These are phyloP conservation scores for Arvicanthis niloticus DNA, from an alignment of 2,113 vertebrate species.

Conservation along the genomic window DNA sequence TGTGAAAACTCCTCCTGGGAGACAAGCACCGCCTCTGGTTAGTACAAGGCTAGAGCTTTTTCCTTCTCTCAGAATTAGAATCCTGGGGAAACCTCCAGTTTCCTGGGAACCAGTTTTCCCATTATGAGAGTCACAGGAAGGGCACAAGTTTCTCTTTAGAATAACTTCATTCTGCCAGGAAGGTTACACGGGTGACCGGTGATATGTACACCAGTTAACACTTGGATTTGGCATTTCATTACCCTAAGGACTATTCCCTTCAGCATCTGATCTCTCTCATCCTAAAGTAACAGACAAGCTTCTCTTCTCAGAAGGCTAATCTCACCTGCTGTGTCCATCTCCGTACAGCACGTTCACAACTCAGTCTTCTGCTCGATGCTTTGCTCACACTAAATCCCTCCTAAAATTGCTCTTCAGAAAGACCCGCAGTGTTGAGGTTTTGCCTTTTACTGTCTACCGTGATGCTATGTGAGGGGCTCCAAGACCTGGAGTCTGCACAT, in stretches of 20 bases:
- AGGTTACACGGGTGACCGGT: no score
- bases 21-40: background rate
- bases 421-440: background rate
- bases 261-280: background rate
- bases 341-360: no score
- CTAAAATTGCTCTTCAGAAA: background rate
- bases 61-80: background rate
- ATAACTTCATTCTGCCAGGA: background rate
- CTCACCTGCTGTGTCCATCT: background rate
- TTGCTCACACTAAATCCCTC: background rate
- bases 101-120: background rate
- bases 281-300: background rate
- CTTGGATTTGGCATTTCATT: no score
- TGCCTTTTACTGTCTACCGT: no score
- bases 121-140: background rate
- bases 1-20: background rate
- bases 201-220: background rate
- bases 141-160: background rate
- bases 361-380: background rate
- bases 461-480: no score
- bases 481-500: no score
- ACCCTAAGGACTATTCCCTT: background rate
- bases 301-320: background rate
- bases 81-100: background rate
- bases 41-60: background rate